Percentiles rank a stretch among this genome's conserved stretches.
Evolutionary conservation across 2,888 invertebrate genomes (phyloP).

Genomic region (Sarcophaga carnaria): DNA sequence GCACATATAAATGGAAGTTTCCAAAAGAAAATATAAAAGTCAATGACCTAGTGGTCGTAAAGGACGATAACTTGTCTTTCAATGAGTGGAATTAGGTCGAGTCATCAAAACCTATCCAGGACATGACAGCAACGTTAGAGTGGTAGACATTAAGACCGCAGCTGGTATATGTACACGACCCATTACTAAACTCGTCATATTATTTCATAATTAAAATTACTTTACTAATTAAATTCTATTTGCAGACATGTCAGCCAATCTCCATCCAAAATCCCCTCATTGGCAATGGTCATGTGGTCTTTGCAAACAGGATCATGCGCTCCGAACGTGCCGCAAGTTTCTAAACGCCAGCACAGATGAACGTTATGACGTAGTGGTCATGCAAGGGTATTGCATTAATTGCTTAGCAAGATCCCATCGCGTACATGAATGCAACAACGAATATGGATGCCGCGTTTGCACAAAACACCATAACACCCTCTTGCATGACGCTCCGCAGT

Average conservation of each 20-base stretch:
- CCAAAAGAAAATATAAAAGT: neutral
- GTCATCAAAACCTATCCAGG: neutral
- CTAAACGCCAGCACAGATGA: neutral
- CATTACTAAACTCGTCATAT: no score
- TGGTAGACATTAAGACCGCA: neutral
- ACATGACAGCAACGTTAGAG: neutral
- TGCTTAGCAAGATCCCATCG: neutral
- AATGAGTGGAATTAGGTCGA: slow-evolving; percentile 13
- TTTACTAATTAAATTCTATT: no score
- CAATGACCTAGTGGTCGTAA: neutral
- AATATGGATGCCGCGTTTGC: neutral
- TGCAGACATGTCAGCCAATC: neutral
- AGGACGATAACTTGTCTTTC: neutral
- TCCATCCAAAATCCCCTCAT: no score
- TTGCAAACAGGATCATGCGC: neutral
- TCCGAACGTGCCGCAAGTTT: neutral
- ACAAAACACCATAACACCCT: no score
- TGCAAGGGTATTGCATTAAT: neutral
- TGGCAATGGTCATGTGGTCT: no score
- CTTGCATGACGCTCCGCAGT: no score
- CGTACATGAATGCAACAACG: neutral
- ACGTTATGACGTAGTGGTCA: neutral
- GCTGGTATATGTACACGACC: no score
- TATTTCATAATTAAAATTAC: no score
- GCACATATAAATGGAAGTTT: neutral